Conservation (phyloP, 2,797 vertebrate genomes). For the Holocentrus rufus region DNA sequence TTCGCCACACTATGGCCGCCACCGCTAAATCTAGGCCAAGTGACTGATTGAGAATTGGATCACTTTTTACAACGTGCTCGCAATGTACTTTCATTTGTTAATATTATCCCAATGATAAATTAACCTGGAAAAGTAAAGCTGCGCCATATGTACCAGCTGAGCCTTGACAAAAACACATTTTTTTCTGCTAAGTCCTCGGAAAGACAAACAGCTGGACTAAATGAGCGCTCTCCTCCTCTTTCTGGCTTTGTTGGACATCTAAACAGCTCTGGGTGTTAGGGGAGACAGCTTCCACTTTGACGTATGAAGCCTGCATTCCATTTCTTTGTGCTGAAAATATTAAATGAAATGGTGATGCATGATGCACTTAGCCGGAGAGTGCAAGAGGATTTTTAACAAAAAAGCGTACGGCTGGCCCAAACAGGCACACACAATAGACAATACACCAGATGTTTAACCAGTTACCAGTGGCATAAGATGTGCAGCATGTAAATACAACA, state of each 20-base stretch:
- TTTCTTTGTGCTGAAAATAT: constrained; percentile 23
- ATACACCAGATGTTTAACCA: constrained; percentile 4
- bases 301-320: constrained; percentile 38
- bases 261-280: constrained; percentile 56
- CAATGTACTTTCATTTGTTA: constrained; percentile 42
- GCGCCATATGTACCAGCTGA: constrained; percentile 63
- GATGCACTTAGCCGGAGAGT: constrained; percentile 35
- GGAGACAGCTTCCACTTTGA: constrained; percentile 56
- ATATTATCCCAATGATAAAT: constrained; percentile 57
- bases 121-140: constrained; percentile 52
- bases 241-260: constrained; percentile 50
- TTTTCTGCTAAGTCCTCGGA: constrained; percentile 66
- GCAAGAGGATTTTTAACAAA: constrained; percentile 29
- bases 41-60: constrained; percentile 36
- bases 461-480: background rate
- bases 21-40: constrained; percentile 13
- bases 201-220: constrained; percentile 77
- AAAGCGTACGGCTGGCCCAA: background rate
- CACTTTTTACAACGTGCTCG: constrained; percentile 15
- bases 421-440: constrained; percentile 11
- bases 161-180: constrained; percentile 62
- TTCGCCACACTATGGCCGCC: constrained; percentile 20
- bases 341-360: constrained; percentile 17
- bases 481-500: no score
- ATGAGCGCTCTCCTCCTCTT: constrained; percentile 56